Base-by-base conservation (phyloP, 2,888 invertebrate species). In the Cartodere bifasciata region DNA sequence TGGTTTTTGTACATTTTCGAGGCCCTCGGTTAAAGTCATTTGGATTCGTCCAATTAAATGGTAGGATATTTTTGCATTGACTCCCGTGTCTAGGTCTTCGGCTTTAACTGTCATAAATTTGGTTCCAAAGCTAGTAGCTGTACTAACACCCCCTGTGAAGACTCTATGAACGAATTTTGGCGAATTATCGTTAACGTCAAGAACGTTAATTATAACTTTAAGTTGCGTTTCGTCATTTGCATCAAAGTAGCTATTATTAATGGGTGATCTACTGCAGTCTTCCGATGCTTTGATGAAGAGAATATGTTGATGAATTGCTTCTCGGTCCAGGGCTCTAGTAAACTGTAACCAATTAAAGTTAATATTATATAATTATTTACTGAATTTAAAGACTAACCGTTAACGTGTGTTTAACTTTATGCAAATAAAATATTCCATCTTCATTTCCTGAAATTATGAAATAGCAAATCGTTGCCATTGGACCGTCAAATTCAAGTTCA, bases 71-170 rank as follows among this genome's bases (percentile, higher is more conserved):
- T 70, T 64, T 0, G 86, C 78, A 55, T 90, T 88, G 2, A 63
- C 62, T 0, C 76, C 83, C 38, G 68, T 70, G 49, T 86, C 86
- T n/a, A 68, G 56, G 59, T 88, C 88, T 40, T 70, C 56, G 1
- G 88, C 84, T 76, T 82, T 78, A 0, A 90, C 68, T 40, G 74
- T 68, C 82, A 90, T 84, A 50, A 90, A 84, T 47, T 79, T 76
- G 0, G 81, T 76, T 1, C 90, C 92, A 55, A 91, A 92, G 54
- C 87, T 83, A 0, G 88, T 86, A 40, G 84, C 87, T 0, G 92
- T 91, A 9, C 92, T 90, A 2, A 95, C 84, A 2, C 94, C 94
- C 0, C 92, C 91, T 0, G 92, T 92, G 52, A 94, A 90, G 37
- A 88, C 72, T 41, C 74, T 70, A 36, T 75, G 78, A 3, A 71